Evolutionary conservation across 2,113 vertebrate species (phyloP).

Genomic region (Damaliscus lunatus): DNA sequence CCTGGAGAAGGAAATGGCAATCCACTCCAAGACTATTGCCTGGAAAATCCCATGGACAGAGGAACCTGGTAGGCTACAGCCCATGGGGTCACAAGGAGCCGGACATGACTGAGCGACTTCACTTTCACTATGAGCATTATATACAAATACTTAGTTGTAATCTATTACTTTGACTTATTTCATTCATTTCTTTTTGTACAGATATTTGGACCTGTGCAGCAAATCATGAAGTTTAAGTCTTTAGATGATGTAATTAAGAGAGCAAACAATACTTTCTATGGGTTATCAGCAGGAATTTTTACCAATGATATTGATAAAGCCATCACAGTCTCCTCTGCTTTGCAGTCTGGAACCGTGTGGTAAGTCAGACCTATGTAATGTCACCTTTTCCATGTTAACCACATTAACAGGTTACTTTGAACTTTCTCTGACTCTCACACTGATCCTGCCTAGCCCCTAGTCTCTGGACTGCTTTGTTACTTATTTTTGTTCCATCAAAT

Average conservation of each 20-base stretch:
- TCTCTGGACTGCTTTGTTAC: neutral
- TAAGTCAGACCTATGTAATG: conserved; percentile 69
- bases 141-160: neutral
- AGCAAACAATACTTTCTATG: conserved; percentile 89
- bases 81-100: too few relatives aligned
- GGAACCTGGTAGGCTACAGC: too few relatives aligned
- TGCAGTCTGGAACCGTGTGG: conserved; percentile 92
- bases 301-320: conserved; percentile 91
- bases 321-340: conserved; percentile 85
- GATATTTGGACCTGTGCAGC: conserved; percentile 95
- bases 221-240: conserved; percentile 90
- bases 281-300: conserved; percentile 90
- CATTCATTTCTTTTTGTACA: conserved; percentile 64
- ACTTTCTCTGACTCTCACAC: neutral
- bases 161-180: neutral
- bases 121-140: neutral
- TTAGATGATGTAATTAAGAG: conserved; percentile 88
- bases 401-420: neutral
- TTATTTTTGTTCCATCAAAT: neutral
- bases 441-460: accelerated
- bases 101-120: too few relatives aligned
- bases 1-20: too few relatives aligned
- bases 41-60: too few relatives aligned
- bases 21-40: too few relatives aligned
- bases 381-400: neutral